Evolutionary conservation across 2,888 invertebrate genomes (phyloP).

Genomic region (Standfussiana lucernea): DNA sequence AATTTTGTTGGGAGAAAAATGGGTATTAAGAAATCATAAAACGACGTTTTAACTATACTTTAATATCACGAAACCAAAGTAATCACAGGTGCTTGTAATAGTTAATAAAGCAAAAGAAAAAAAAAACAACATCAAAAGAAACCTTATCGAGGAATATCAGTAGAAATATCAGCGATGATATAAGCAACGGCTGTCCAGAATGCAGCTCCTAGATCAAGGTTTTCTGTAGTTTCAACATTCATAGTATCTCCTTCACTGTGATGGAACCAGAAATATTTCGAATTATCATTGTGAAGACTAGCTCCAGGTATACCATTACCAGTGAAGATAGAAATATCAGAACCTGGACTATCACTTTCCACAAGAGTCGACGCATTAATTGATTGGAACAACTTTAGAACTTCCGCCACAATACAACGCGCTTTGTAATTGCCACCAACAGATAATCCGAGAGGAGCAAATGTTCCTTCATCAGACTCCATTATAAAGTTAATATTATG

Average conservation of each 20-base stretch:
- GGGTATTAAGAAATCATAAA: neutral
- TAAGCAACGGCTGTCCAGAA: constrained; percentile 95
- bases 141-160: constrained; percentile 91
- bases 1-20: neutral
- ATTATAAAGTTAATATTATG: constrained; percentile 93
- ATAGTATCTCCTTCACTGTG: constrained; percentile 95
- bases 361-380: constrained; percentile 92
- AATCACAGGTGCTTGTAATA: neutral
- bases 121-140: neutral
- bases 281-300: constrained; percentile 92
- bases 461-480: constrained; percentile 96
- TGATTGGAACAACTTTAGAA: constrained; percentile 92
- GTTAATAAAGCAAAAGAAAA: neutral
- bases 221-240: constrained; percentile 93
- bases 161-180: constrained; percentile 94
- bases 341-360: constrained; percentile 91
- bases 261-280: constrained; percentile 94
- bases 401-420: constrained; percentile 92
- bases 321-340: constrained; percentile 93
- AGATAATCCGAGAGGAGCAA: constrained; percentile 93
- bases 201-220: constrained; percentile 93
- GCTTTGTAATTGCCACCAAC: constrained; percentile 92
- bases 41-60: neutral
- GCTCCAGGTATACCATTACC: constrained; percentile 93
- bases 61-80: constrained; percentile 14